Evolutionary conservation across 2,113 vertebrate genomes (phyloP), one percentile per base, ranked within the genome.

Genomic region (Axis porcinus): DNA sequence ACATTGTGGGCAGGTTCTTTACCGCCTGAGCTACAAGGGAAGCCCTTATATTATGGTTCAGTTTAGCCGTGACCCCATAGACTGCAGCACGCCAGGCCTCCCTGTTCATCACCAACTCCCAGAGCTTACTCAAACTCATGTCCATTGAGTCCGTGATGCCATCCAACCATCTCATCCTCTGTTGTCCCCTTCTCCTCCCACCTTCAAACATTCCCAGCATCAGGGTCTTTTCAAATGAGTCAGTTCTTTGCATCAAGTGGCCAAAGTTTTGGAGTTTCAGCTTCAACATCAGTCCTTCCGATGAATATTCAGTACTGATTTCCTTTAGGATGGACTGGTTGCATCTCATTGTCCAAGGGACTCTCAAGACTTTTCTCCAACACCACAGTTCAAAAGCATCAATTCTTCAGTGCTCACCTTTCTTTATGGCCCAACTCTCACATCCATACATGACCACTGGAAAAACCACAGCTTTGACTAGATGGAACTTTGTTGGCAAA

Each of bases 341-440:
- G n/a, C 17, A 70, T 36, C n/a, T 70, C n/a, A 5, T 70, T 70
- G 33, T 70, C n/a, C 19, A 70, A 70, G n/a, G n/a, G n/a, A 36
- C 19, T 36, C 67, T 12, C 67, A 12, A 70, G n/a, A 70, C 19
- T 36, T 1, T 70, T 70, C n/a, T 36, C n/a, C 67, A 36, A 70
- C 67, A 70, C n/a, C n/a, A 36, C 0, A 1, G 17, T 36, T 70
- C 19, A 36, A 36, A 70, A 36, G 67, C 5, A 36, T 36, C n/a
- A 70, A 12, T 70, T 70, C 19, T 36, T 70, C 4, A 0, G 19
- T 0, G 0, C 9, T 36, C 19, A 36, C n/a, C n/a, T 21, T 70
- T 70, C 67, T 70, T 70, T 6, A 36, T 1, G 5, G 57, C 28
- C 57, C 57, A 60, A 60, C 25, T 60, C 25, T 60, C 57, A 60